Base-by-base conservation (phyloP, 2,888 invertebrate species). In the Harpagoxenus sublaevis region DNA sequence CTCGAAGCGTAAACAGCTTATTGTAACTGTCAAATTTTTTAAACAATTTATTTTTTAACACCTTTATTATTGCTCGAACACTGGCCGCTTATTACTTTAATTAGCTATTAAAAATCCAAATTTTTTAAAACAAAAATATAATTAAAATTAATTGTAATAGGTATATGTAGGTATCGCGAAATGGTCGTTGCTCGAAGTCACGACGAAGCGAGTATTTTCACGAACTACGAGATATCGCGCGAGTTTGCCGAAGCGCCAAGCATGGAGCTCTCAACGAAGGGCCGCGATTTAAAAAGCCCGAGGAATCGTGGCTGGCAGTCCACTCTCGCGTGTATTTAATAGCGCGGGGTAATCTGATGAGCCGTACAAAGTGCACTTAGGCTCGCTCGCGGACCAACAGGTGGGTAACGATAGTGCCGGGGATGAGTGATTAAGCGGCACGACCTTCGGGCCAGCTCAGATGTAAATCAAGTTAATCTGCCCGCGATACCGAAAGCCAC, bases 401-500 rank as follows among this genome's bases (percentile, higher is more conserved):
- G 83, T 65, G 87, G 84, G 75, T 68, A 86, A 82, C 84, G 84
- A 83, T 87, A 57, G 63, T 77, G 48, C 63, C 48, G 79, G 55
- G 85, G 84, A 66, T 78, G 83, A 86, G 83, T 87, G 86, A 90
- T 89, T 89, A 88, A 90, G 86, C 86, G 84, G 74, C 85, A 84
- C 77, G 84, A 87, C 86, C 84, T 84, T 83, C 81, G 84, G 84
- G 86, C 88, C 85, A 88, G 83, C 70, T 83, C 81, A 87, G 86
- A 87, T 89, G 89, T 90, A 91, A 91, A 91, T 91, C 89, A 90
- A 87, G 86, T 87, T 90, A 91, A 91, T 91, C 90, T 89, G 84
- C 62, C 66, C 73, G 87, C 85, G 89, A 91, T 91, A 90, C 89
- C 88, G 83, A 88, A 84, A 84, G 84, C 77, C 83, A 86, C 84